Evolutionary conservation across 2,888 invertebrate genomes (phyloP), one percentile per base, ranked within the genome.

Genomic region (Tetanocera ferruginea): DNA sequence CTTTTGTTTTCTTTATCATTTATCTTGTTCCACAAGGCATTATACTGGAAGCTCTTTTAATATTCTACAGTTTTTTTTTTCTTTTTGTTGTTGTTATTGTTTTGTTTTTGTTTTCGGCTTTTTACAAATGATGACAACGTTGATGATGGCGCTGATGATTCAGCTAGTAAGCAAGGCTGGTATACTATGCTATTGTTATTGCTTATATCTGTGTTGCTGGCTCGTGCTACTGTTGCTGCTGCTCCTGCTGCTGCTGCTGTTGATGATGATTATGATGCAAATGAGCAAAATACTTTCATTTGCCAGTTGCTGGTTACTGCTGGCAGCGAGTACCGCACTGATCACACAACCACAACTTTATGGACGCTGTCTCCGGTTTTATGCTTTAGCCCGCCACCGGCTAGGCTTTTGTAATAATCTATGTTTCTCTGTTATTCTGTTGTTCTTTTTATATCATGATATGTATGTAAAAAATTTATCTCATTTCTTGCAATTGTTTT

Each of bases 11-110:
- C 57, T 57, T 57, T 49, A 62, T 73, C 73, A 62, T 73, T 73
- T 62, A 73, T 73, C 73, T 73, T 73, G 73, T 60, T 62, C 60
- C 43, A 73, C 62, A 73, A 49, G 49, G 73, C 49, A 73, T 73
- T 73, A 73, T 62, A 17, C 73, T 62, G 60, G 62, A 60, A 73
- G 62, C 73, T 60, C 62, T 62, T 73, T 62, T 73, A 62, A 73
- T 73, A 73, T 62, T 73, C 28, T 49, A 37, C 60, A 69, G n/a
- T 69, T 51, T 51, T 69, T 69, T 52, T 55, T 71, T 31, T 25
- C 5, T 71, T 9, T 52, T 52, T 31, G n/a, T 31, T 52, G 28
- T 31, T 49, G 69, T 23, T 14, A 23, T 55, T 31, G 51, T n/a
- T 28, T 28, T 51, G 51, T 25, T 55, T 19, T 28, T 55, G 28